Evolutionary conservation across 2,113 vertebrate genomes (phyloP).

Genomic region (Micromys minutus): DNA sequence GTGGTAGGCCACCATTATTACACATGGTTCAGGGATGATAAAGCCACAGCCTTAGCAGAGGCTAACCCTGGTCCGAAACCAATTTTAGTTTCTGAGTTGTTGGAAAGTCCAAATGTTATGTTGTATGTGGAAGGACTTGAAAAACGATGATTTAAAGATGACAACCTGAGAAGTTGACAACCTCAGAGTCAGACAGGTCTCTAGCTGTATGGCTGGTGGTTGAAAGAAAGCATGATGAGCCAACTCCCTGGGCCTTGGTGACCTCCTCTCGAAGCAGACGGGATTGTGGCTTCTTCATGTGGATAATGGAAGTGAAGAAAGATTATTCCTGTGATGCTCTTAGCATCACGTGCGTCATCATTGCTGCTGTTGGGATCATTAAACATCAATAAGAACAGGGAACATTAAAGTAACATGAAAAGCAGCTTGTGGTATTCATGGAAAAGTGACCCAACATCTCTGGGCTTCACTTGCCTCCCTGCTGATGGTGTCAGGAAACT

Average conservation of each 20-base stretch:
- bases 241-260: background rate
- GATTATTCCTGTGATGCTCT: accelerated
- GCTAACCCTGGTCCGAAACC: background rate
- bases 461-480: background rate
- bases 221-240: background rate
- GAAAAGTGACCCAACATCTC: background rate
- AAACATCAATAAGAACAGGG: background rate
- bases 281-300: background rate
- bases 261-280: background rate
- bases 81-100: background rate
- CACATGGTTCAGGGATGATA: background rate
- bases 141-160: background rate
- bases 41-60: background rate
- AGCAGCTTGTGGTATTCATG: background rate
- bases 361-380: background rate
- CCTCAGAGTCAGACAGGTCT: background rate
- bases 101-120: background rate
- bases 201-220: background rate
- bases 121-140: background rate
- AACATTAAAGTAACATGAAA: background rate
- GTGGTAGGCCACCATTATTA: background rate
- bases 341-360: background rate
- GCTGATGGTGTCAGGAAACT: background rate
- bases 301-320: background rate
- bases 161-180: background rate